Conservation (phyloP, 2,113 vertebrate species). For the Brachypteracias leptosomus region DNA sequence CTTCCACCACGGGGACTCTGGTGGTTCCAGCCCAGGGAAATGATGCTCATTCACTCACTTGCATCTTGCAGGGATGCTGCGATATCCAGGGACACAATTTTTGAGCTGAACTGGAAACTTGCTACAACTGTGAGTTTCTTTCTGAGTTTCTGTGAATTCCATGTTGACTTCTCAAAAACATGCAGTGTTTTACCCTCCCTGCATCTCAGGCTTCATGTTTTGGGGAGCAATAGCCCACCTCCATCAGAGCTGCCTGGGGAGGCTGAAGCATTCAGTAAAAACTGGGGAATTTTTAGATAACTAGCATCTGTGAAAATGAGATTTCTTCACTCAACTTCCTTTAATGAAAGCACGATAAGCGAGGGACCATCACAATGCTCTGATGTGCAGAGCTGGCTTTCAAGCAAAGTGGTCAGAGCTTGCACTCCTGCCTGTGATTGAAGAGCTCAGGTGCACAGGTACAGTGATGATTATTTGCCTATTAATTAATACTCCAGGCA, state of each 20-base stretch:
- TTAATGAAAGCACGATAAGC: slow-evolving; percentile 24
- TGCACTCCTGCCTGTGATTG: background rate
- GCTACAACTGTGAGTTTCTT: background rate
- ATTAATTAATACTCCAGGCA: slow-evolving; percentile 15
- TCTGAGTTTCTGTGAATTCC: background rate
- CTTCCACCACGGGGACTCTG: rapidly evolving
- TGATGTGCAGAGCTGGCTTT: background rate
- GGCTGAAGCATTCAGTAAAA: background rate
- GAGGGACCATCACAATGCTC: background rate
- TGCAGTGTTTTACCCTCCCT: background rate
- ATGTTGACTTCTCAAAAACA: rapidly evolving
- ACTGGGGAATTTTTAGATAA: slow-evolving; percentile 28
- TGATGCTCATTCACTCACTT: rapidly evolving
- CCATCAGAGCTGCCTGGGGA: no score
- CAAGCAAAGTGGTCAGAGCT: background rate
- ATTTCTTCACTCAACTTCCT: slow-evolving; percentile 37
- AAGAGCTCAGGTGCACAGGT: background rate
- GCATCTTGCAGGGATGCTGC: background rate
- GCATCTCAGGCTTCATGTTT: no score
- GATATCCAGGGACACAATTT: rapidly evolving
- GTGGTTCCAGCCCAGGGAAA: background rate
- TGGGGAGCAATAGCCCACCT: no score
- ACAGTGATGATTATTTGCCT: background rate
- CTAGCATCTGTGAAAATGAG: slow-evolving; percentile 52
- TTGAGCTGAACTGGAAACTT: rapidly evolving